Base-by-base conservation (phyloP, 2,888 invertebrate species). In the Rapana venosa region DNA sequence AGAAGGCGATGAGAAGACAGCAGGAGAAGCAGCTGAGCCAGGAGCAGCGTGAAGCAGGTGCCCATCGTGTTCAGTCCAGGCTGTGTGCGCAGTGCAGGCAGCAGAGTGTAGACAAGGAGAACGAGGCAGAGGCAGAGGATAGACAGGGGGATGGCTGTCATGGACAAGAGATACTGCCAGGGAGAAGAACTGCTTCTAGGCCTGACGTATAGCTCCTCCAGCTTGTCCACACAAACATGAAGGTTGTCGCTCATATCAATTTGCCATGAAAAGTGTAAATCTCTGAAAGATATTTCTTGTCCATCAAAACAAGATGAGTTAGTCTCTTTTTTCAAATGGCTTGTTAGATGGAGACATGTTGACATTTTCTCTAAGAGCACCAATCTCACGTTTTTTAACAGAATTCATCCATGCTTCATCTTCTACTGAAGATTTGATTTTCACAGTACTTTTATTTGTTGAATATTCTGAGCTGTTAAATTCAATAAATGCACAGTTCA, bases 11-110 rank as follows among this genome's bases (percentile, higher is more conserved):
- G 26, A 2, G 90, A 20, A 17, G 90, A 91, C n/a, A 91, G 87
- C 66, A 91, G 84, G 70, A 92, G 91, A 0, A 92, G 47, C n/a
- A 91, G 35, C 79, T 93, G 93, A 5, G 92, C 92, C 17, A 90
- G 32, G 87, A 93, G 91, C n/a, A 93, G 87, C 30, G 87, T 86
- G 32, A 83, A 26, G n/a, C 92, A 87, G 61, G 93, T 86, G 83
- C 88, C 85, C 92, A 93, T 93, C 77, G 91, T 92, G 90, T 91
- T 92, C 35, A 91, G 91, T 8, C 92, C 93, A 4, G 93, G 93
- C 30, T 92, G 87, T 11, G 93, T 91, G 17, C 92, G 91, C 4
- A 93, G 88, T 30, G 79, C 56, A 17, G 91, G 91, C 79, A 92
- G 92, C 2, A 90, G 17, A 0, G 79, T 36, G 90, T 92, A 93